Evolutionary conservation across 1,140 invertebrate species (phyloP).

Genomic region (Pogonomyrmex barbatus): DNA sequence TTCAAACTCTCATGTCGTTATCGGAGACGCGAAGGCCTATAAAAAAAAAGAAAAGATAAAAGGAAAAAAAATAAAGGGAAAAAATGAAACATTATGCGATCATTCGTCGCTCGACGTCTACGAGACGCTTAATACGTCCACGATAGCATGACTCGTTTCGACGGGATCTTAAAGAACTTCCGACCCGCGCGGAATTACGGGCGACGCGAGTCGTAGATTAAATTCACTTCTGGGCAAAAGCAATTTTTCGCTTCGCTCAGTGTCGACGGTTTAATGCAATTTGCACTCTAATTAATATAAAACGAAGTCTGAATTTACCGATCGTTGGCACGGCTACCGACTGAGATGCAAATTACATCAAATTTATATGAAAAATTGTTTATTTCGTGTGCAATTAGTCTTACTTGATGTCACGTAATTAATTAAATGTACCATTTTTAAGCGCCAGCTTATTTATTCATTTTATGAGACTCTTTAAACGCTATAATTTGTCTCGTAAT

Average conservation of each 20-base stretch:
- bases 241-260: conserved; percentile 64
- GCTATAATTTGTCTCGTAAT: background rate
- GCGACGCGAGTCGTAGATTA: conserved; percentile 59
- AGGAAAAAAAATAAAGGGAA: background rate
- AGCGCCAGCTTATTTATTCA: conserved; percentile 15
- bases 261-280: conserved; percentile 60
- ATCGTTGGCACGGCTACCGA: conserved; percentile 10
- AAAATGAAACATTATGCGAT: conserved; percentile 31
- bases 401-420: conserved; percentile 32
- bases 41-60: background rate
- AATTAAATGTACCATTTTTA: conserved; percentile 18
- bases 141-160: conserved; percentile 44
- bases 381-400: conserved; percentile 48
- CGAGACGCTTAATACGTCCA: conserved; percentile 48
- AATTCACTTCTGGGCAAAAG: conserved; percentile 57
- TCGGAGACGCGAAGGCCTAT: background rate
- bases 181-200: conserved; percentile 53
- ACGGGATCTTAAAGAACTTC: conserved; percentile 59
- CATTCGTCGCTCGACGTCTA: conserved; percentile 15
- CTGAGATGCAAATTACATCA: conserved; percentile 36
- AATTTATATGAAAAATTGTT: conserved; percentile 49
- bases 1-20: conserved; percentile 40
- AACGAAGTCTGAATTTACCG: conserved; percentile 48
- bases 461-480: conserved; percentile 29
- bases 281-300: conserved; percentile 62